Evolutionary conservation across 2,113 vertebrate species (phyloP).

Genomic region (Meles meles): DNA sequence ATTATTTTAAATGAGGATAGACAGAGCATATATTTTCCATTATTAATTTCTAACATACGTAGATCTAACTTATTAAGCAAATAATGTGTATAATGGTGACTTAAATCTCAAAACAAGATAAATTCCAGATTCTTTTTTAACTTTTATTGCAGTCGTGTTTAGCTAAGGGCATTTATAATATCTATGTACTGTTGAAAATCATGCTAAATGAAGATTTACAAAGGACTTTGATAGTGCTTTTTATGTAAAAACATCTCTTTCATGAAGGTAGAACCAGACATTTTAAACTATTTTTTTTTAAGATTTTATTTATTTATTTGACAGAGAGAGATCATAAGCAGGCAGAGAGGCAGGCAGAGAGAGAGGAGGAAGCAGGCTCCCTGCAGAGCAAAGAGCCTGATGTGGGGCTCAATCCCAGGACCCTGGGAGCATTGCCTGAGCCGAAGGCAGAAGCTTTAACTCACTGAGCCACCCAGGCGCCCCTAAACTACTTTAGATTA

Average conservation of each 20-base stretch:
- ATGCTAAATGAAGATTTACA: background rate
- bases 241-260: constrained; percentile 57
- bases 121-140: background rate
- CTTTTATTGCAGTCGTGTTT: constrained; percentile 46
- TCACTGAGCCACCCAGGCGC: too few relatives aligned
- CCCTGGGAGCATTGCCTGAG: too few relatives aligned
- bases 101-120: constrained; percentile 6
- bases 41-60: background rate
- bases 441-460: too few relatives aligned
- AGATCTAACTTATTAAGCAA: constrained; percentile 29
- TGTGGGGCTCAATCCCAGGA: too few relatives aligned
- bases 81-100: background rate
- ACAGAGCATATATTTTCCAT: background rate
- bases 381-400: too few relatives aligned
- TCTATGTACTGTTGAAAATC: constrained; percentile 49
- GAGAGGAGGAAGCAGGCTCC: too few relatives aligned
- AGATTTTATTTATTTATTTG: too few relatives aligned
- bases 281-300: constrained; percentile 40
- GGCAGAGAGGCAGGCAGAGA: too few relatives aligned
- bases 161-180: constrained; percentile 31
- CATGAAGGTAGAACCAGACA: background rate
- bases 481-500: constrained; percentile 51
- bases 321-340: too few relatives aligned
- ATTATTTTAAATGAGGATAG: background rate
- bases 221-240: constrained; percentile 7